Percentiles rank a stretch among this genome's conserved stretches.
Conservation (phyloP, 2,888 invertebrate species). For the Drosophila mulleri region DNA sequence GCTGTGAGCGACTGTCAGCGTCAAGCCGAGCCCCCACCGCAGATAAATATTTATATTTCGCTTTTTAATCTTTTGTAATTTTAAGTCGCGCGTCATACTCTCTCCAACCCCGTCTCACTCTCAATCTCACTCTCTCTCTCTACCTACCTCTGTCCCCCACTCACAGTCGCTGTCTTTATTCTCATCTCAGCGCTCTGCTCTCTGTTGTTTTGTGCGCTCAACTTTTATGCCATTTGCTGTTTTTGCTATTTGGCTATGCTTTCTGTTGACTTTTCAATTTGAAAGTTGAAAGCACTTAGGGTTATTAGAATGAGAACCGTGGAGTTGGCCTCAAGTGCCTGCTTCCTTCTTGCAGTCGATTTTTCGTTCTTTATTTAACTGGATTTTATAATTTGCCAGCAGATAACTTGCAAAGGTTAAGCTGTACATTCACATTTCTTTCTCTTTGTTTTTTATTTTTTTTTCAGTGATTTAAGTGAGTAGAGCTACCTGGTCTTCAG, state of each 20-base stretch:
- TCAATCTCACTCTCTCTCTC: neutral
- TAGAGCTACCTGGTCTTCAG: neutral
- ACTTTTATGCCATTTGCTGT: slow-evolving; percentile 71
- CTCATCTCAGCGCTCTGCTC: neutral
- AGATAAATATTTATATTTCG: slow-evolving; percentile 81
- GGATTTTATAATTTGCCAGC: slow-evolving; percentile 40
- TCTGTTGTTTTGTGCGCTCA: slow-evolving; percentile 53
- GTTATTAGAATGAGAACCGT: slow-evolving; percentile 75
- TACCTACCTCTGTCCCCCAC: neutral
- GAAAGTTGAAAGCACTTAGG: slow-evolving; percentile 81
- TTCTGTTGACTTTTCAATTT: slow-evolving; percentile 82
- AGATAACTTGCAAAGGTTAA: slow-evolving; percentile 1
- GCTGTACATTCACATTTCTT: slow-evolving; percentile 2
- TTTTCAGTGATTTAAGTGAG: neutral
- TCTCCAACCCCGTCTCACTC: neutral
- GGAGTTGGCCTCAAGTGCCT: slow-evolving; percentile 67
- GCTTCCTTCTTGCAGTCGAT: slow-evolving; percentile 4
- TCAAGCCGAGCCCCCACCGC: slow-evolving; percentile 64
- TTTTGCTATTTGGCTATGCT: slow-evolving; percentile 77
- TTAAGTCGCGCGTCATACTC: slow-evolving; percentile 75
- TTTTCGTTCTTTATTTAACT: slow-evolving; percentile 40
- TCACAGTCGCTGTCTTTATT: neutral
- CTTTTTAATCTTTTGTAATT: slow-evolving; percentile 82
- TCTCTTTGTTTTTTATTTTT: slow-evolving; percentile 1
- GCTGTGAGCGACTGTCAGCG: slow-evolving; percentile 36